Evolutionary conservation across 2,888 invertebrate species (phyloP).

Genomic region (Cheilosia pagana): DNA sequence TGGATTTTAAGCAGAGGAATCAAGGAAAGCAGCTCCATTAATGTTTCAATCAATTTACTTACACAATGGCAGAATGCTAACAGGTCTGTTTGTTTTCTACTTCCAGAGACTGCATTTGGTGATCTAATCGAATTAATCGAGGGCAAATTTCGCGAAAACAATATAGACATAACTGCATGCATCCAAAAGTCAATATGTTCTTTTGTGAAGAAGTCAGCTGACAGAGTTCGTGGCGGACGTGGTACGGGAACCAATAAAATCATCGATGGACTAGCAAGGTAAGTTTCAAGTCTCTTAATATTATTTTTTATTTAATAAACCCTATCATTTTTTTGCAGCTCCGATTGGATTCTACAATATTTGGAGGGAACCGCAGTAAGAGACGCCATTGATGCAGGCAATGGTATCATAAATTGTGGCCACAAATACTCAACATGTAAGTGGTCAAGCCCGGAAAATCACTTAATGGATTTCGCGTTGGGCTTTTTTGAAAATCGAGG

Average conservation of each 20-base stretch:
- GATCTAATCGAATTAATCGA: conserved; percentile 84
- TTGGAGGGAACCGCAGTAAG: conserved; percentile 85
- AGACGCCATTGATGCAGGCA: conserved; percentile 84
- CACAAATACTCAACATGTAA: conserved; percentile 84
- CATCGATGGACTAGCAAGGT: conserved; percentile 84
- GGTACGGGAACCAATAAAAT: conserved; percentile 84
- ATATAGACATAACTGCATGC: conserved; percentile 86
- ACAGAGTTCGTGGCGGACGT: conserved; percentile 81
- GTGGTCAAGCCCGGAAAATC: conserved; percentile 79
- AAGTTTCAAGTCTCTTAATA: background rate
- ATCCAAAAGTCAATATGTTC: conserved; percentile 86
- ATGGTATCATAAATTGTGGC: conserved; percentile 81
- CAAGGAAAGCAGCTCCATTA: too few relatives aligned
- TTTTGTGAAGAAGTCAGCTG: conserved; percentile 83
- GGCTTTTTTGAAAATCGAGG: conserved; percentile 51
- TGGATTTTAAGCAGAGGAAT: too few relatives aligned
- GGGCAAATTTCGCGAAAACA: conserved; percentile 84
- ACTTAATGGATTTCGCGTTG: conserved; percentile 77
- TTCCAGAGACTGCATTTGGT: conserved; percentile 77
- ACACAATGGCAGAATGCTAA: too few relatives aligned
- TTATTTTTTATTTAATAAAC: too few relatives aligned
- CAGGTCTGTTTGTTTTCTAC: background rate
- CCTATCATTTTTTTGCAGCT: conserved; percentile 76
- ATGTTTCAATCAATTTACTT: too few relatives aligned
- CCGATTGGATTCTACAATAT: conserved; percentile 81